phyloP scores from a whole-genome alignment of 2,888 invertebrate species.

The Orchestes rusci region DNA sequence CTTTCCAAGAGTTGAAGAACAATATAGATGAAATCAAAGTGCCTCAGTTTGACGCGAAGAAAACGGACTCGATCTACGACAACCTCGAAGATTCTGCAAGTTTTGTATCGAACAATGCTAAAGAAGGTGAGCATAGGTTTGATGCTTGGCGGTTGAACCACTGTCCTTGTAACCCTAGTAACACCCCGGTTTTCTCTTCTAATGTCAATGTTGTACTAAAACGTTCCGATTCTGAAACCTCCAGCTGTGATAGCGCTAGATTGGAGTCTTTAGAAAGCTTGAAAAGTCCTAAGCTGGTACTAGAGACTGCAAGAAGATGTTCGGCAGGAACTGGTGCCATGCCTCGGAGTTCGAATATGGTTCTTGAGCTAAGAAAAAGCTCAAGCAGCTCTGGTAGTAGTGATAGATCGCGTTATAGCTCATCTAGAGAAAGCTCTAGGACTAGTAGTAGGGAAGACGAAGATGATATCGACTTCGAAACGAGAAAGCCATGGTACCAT shows the following conservation, averaged over 20 bases:
- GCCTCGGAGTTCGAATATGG: constrained; percentile 15
- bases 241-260: constrained; percentile 8
- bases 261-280: constrained; percentile 34
- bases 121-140: constrained; percentile 40
- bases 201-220: constrained; percentile 33
- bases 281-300: constrained; percentile 40
- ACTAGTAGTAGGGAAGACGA: constrained; percentile 1
- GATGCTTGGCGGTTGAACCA: constrained; percentile 28
- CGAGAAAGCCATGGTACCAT: constrained; percentile 46
- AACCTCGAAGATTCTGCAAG: constrained; percentile 22
- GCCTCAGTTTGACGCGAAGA: constrained; percentile 10
- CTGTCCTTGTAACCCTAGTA: constrained; percentile 11
- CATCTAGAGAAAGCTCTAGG: constrained; percentile 4
- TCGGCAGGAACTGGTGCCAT: constrained; percentile 4
- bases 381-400: neutral
- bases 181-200: constrained; percentile 25
- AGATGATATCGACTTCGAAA: neutral
- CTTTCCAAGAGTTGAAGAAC: constrained; percentile 38
- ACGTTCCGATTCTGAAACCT: constrained; percentile 11
- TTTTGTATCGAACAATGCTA: constrained; percentile 20
- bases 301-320: constrained; percentile 32
- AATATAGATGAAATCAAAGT: constrained; percentile 24
- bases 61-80: constrained; percentile 26
- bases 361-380: constrained; percentile 11
- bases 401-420: constrained; percentile 5